Conservation (phyloP, 2,888 invertebrate species). For the Lucinisca nassula region DNA sequence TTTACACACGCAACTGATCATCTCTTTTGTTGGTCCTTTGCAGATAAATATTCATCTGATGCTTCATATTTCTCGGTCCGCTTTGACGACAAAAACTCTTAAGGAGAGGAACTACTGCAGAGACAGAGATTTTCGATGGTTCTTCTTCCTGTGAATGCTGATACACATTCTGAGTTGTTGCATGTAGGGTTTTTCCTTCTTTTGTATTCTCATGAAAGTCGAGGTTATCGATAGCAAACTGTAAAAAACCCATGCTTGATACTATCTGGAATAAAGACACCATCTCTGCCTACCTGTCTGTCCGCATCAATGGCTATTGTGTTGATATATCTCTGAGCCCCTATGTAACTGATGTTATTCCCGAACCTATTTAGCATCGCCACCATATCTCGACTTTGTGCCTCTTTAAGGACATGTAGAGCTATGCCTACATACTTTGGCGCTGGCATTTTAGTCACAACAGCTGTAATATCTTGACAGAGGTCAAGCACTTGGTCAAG, state of each 20-base stretch:
- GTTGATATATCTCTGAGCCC: background rate
- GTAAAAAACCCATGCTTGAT: background rate
- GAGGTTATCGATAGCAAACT: background rate
- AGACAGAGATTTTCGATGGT: background rate
- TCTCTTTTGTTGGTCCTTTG: background rate
- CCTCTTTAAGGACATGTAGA: background rate
- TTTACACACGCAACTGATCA: background rate
- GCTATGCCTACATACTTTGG: background rate
- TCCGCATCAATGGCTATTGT: background rate
- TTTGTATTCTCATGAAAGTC: background rate
- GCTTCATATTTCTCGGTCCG: background rate
- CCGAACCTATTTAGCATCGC: background rate
- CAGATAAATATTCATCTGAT: background rate
- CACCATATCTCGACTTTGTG: background rate
- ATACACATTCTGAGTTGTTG: background rate
- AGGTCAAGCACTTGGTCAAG: background rate
- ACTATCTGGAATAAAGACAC: background rate
- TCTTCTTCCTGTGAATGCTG: background rate
- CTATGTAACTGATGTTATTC: background rate
- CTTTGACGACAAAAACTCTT: background rate
- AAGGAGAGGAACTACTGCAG: background rate
- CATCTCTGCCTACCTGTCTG: background rate
- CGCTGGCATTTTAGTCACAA: background rate
- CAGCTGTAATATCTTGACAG: background rate
- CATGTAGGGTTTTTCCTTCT: background rate